Conservation (phyloP, 2,888 invertebrate species). For the Oligia fasciuncula region DNA sequence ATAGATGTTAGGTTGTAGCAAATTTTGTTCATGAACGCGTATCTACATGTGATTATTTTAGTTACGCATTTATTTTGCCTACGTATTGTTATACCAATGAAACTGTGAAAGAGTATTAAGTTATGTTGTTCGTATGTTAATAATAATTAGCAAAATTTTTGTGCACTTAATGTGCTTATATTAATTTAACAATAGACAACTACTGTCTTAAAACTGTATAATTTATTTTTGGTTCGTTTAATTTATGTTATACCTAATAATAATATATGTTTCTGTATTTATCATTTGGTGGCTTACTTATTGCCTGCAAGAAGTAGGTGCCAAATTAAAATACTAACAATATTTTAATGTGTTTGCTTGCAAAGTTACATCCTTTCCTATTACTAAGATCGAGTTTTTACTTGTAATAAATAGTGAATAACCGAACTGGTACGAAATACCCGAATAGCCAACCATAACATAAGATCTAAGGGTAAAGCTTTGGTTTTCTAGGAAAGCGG, state of each 20-base stretch:
- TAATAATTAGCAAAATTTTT: conserved; percentile 51
- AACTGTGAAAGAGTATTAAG: conserved; percentile 60
- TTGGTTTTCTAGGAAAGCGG: too few species aligned
- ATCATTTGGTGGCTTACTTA: conserved; percentile 58
- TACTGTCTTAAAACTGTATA: conserved; percentile 46
- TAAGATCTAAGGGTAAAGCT: background rate
- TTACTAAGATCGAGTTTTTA: background rate
- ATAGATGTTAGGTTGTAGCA: background rate
- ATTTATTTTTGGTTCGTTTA: conserved; percentile 55
- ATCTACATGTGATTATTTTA: conserved; percentile 45
- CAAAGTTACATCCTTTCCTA: conserved; percentile 7
- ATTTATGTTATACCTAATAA: conserved; percentile 41
- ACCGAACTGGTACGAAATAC: background rate
- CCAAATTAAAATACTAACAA: conserved; percentile 66
- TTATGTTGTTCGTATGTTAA: conserved; percentile 50
- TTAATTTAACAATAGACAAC: conserved; percentile 49
- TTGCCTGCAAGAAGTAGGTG: conserved; percentile 62
- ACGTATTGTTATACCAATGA: conserved; percentile 54
- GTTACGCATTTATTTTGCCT: conserved; percentile 52
- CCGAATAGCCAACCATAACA: background rate
- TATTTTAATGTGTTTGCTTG: conserved; percentile 46
- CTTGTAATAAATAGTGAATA: background rate
- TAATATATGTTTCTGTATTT: conserved; percentile 43
- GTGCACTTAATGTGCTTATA: conserved; percentile 48
- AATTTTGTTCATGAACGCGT: conserved; percentile 32